Evolutionary conservation across 2,888 invertebrate genomes (phyloP), one percentile per base, ranked within the genome.

Genomic region (Ophion ventricosus): DNA sequence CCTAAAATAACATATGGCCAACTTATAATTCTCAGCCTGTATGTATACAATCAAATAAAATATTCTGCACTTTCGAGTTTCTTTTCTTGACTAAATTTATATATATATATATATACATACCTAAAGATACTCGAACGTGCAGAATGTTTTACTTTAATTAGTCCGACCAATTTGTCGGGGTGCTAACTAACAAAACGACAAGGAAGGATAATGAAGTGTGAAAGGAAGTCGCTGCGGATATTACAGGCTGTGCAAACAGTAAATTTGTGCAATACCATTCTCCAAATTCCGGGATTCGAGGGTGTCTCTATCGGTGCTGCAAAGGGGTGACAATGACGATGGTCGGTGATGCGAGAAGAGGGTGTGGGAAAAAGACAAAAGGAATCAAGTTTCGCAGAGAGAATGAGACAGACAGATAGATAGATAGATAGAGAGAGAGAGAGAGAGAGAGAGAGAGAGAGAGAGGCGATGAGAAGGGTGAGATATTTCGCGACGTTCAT

Each of bases 301-400:
- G 25, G 43, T 74, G 54, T 84, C 20, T 78, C 26, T 74, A 67
- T 73, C 57, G 83, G 69, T 23, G 56, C 56, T 61, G 64, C 26
- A n/a, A 29, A 56, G 40, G 73, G 59, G 80, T 70, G 78, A 80
- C 82, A 80, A 82, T 82, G 86, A 80, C 69, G 72, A 80, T 78
- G 75, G 80, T 66, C 64, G 69, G 49, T 66, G 78, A 78, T 61
- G 82, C 59, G 78, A 82, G 61, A 80, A 23, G 43, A 63, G 69
- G 35, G 49, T 49, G 77, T 43, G 57, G 54, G 54, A 59, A 20
- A 23, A 57, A 79, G 74, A 70, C 76, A 56, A 59, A 69, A 57
- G 69, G 49, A 70, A n/a, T 64, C 54, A 76, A 64, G 70, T 49
- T 49, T 49, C 49, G 26, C 17, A 43, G 20, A 67, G 35, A 20